Evolutionary conservation across 2,888 invertebrate species (phyloP).

Genomic region (Cryptocheilus praepositus): DNA sequence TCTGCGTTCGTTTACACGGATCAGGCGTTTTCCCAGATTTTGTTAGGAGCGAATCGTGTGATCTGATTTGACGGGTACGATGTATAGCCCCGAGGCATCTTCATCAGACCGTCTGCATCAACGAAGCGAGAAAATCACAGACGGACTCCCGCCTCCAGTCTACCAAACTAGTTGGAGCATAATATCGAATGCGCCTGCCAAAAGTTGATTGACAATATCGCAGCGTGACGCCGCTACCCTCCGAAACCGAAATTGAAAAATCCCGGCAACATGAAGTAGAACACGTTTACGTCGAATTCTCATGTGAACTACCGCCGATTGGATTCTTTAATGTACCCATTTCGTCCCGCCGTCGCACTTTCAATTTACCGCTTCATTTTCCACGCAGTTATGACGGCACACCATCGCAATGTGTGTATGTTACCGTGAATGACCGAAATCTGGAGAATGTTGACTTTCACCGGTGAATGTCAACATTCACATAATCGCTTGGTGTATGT

Average conservation of each 20-base stretch:
- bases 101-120: constrained; percentile 11
- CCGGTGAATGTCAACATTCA: too few species aligned
- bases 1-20: neutral
- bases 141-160: constrained; percentile 32
- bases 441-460: too few species aligned
- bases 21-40: constrained; percentile 22
- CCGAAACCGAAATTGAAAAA: constrained; percentile 11
- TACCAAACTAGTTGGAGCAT: constrained; percentile 33
- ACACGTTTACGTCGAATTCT: too few species aligned
- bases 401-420: too few species aligned
- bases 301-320: too few species aligned
- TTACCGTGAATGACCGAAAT: too few species aligned
- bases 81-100: constrained; percentile 27
- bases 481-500: too few species aligned
- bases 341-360: too few species aligned
- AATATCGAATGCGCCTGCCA: constrained; percentile 22
- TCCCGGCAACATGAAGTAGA: too few species aligned
- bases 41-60: constrained; percentile 11
- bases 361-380: too few species aligned
- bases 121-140: constrained; percentile 9
- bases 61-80: constrained; percentile 34
- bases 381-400: too few species aligned
- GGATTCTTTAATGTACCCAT: too few species aligned
- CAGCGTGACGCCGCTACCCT: constrained; percentile 29
- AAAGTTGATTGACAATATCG: constrained; percentile 50